phyloP scores from a whole-genome alignment of 2,888 invertebrate genomes.

The Falcaria lacertinaria region DNA sequence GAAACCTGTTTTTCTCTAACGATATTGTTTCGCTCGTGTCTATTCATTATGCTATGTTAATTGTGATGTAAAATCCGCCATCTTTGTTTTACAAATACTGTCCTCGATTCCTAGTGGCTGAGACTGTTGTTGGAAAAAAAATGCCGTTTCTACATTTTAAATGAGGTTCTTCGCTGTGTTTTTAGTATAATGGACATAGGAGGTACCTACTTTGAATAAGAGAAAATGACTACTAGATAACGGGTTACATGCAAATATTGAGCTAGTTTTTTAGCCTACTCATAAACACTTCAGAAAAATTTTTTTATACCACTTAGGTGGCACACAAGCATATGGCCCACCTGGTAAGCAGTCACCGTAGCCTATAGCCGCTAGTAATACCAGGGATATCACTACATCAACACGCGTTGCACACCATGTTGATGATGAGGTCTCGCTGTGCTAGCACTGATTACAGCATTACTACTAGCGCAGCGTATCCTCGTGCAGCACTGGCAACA shows the following conservation, averaged over 20 bases:
- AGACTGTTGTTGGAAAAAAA: constrained; percentile 24
- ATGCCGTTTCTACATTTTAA: constrained; percentile 1
- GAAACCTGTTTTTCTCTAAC: constrained; percentile 68
- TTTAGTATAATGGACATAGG: constrained; percentile 1
- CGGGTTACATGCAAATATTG: neutral
- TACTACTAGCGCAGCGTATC: too few species aligned
- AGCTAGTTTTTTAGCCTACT: neutral
- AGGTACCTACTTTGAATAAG: neutral
- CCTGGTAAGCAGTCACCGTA: too few species aligned
- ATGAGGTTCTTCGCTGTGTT: neutral
- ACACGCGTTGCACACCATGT: too few species aligned
- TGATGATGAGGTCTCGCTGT: too few species aligned
- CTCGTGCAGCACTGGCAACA: too few species aligned
- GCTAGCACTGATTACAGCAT: too few species aligned
- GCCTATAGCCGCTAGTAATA: too few species aligned
- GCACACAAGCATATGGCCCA: too few species aligned
- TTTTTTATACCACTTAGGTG: too few species aligned
- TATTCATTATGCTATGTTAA: constrained; percentile 59
- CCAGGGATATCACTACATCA: too few species aligned
- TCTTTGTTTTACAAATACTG: constrained; percentile 70
- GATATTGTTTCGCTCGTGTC: constrained; percentile 60
- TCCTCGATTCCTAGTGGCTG: constrained; percentile 50
- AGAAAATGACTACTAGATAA: neutral
- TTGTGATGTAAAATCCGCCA: constrained; percentile 70
- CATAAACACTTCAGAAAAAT: too few species aligned